Evolutionary conservation across 2,797 vertebrate genomes (phyloP), one percentile per base, ranked within the genome.

Genomic region (Spea hammondii): DNA sequence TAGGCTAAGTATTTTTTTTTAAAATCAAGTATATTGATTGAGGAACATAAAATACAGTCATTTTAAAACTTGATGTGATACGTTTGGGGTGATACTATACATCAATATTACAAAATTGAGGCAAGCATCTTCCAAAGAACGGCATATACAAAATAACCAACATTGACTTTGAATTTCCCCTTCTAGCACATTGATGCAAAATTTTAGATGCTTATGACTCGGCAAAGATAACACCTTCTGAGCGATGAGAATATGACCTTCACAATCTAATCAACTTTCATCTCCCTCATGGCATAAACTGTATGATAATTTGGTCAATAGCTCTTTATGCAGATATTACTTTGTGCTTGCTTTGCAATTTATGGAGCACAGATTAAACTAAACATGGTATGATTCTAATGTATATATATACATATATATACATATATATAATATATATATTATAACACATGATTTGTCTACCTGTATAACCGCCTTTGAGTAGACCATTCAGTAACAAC

Each of bases 141-240:
- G n/a, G 59, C 6, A 62, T 55, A 53, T n/a, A 48, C 46, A 10
- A 4, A 59, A 74, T 12, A 49, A 64, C 13, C 12, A 11, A 74
- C 60, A 66, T 32, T 75, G 49, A 75, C 73, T 54, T 75, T 55
- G 11, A 47, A 50, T 50, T 12, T 70, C 9, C 46, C 54, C 13
- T 48, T 77, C 55, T 17, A 54, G 5, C 47, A n/a, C 65, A 68
- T 11, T 64, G 57, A 70, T 50, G 50, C 48, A 77, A 64, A 77
- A 14, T 13, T 68, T 51, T 65, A 68, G 74, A 68, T 69, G 65
- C 60, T 69, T 76, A 71, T 64, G 57, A 64, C 59, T 77, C 68
- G 71, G 49, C 59, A 71, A 64, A 77, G 12, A 70, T 71, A 65
- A 70, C 47, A 71, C 59, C 50, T 9, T 65, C 54, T 70, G 59